Evolutionary conservation across 2,888 invertebrate genomes (phyloP), one percentile per base, ranked within the genome.

Genomic region (Physocephala rufipes): DNA sequence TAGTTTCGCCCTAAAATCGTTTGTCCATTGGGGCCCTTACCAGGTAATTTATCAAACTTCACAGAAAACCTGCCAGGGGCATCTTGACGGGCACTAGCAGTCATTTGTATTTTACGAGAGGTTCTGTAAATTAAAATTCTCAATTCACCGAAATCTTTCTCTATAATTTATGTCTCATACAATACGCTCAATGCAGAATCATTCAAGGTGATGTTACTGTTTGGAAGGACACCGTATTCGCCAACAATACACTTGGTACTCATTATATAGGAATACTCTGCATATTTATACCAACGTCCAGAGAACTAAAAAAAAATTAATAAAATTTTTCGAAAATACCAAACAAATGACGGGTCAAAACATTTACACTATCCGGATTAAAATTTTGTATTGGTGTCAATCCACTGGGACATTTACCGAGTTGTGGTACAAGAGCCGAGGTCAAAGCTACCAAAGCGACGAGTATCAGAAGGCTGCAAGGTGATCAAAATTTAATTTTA

Each of bases 231-330:
- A 74, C 79, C 82, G 83, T 92, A 92, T 74, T 89, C 88, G 0
- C 92, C 91, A 0, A 90, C 90, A 64, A 91, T 89, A 82, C 93
- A 93, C 80, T 90, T 90, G 15, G 91, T 92, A 2, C 90, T 91
- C 16, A 91, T 83, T 49, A 92, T 78, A 30, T 91, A 90, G 79
- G 92, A 92, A 82, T 92, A 93, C 77, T 91, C 89, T 81, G 91
- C 90, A 15, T 89, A 89, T 84, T 93, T 93, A 81, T 90, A 93
- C 93, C 93, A 93, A 80, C 88, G 89, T 43, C 93, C 93, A 73
- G 91, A 78, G 79, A 91, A 92, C 91, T 92, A 71, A 74, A 75
- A n/a, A 66, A 15, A 62, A 49, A 69, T n/a, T n/a, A 30, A 59
- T 26, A 58, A 49, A 26, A 49, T 30, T 9, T 21, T 12, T 21